A percentile compares a stretch with the other conserved stretches of the same genome.
Evolutionary conservation across 1,140 invertebrate genomes (phyloP).

Genomic region (Teleopsis dalmanni): DNA sequence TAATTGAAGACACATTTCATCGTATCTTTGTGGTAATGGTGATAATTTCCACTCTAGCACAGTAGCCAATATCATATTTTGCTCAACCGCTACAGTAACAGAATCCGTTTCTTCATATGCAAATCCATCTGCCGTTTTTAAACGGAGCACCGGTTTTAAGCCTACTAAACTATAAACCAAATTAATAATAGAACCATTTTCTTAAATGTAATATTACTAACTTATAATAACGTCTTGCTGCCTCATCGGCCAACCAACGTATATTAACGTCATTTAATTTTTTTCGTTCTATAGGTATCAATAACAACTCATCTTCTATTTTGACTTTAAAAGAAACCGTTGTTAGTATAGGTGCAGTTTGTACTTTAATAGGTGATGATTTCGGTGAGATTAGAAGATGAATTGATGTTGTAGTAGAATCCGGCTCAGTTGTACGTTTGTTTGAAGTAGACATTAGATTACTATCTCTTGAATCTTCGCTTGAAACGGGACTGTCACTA

Average conservation of each 20-base stretch:
- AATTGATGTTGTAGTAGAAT: conserved; percentile 37
- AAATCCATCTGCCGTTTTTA: conserved; percentile 60
- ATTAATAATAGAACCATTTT: neutral
- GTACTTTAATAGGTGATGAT: conserved; percentile 28
- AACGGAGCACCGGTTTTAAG: conserved; percentile 53
- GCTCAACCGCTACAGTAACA: conserved; percentile 50
- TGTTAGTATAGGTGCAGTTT: conserved; percentile 22
- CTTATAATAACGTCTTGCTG: conserved; percentile 62
- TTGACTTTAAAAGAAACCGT: conserved; percentile 53
- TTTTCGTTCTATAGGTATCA: conserved; percentile 55
- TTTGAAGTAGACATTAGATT: conserved; percentile 14
- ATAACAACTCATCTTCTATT: conserved; percentile 54
- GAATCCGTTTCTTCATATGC: conserved; percentile 58
- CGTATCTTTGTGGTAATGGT: conserved; percentile 54
- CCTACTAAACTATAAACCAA: conserved; percentile 52
- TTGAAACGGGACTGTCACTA: conserved; percentile 45
- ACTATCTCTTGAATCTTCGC: conserved; percentile 25
- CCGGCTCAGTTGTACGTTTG: conserved; percentile 32
- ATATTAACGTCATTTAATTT: conserved; percentile 54
- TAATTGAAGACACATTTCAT: conserved; percentile 54
- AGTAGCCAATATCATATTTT: conserved; percentile 49
- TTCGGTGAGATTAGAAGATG: conserved; percentile 35
- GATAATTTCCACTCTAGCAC: conserved; percentile 58
- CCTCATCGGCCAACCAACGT: conserved; percentile 62
- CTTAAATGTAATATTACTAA: conserved; percentile 34